Evolutionary conservation across 2,113 vertebrate genomes (phyloP), one percentile per base, ranked within the genome.

Genomic region (Monopterus albus): DNA sequence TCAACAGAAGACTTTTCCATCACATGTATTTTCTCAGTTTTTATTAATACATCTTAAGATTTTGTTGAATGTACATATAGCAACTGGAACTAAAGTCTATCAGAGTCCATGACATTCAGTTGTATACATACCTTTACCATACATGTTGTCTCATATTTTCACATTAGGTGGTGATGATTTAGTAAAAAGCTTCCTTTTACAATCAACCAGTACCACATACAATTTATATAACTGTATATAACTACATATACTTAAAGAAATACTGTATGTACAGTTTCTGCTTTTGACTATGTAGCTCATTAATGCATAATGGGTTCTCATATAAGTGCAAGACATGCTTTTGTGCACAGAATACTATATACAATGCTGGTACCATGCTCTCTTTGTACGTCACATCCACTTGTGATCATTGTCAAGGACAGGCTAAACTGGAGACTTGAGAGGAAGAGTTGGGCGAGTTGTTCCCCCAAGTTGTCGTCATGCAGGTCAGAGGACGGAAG

Each of bases 361-460:
- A 91, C 89, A 87, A 68, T 85, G 87, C 89, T 89, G 89, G 86
- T 83, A 49, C 82, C 88, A 90, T 89, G 90, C 85, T 73, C 29
- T 52, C 63, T 47, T 28, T 63, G 70, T 67, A 11, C 1, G 43
- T 72, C 61, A 21, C n/a, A 55, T 76, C 69, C 72, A 28, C 42
- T 36, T 40, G 78, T 52, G 68, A 14, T 26, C 38, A 25, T 53
- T 38, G 72, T 53, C 0, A 6, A 39, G 62, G 50, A 55, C 53
- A 65, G 72, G 33, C 61, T 61, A 35, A 43, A 76, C 57, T 18
- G 20, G 35, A 74, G 56, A 25, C 20, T 68, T 5, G 72, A 73
- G 74, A 56, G 61, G 82, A 75, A 8, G 65, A 65, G 29, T 5
- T 5, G 8, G 29, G 29, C 61, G 67, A 50, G 20, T 1, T 47